Conservation (phyloP, 2,113 vertebrate genomes). For the Litocranius walleri region DNA sequence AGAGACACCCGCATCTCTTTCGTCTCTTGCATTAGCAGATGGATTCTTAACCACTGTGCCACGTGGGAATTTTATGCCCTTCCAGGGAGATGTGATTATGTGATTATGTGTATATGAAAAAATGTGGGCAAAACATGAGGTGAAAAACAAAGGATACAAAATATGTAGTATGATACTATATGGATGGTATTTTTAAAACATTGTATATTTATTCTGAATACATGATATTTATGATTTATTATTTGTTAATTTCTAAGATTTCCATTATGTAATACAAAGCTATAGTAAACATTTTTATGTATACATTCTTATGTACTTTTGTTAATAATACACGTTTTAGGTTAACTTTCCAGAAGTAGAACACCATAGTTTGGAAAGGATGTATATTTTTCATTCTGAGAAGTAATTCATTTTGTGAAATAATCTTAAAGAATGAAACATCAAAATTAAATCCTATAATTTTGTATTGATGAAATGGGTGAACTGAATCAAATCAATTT, state of each 20-base stretch:
- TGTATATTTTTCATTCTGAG: background rate
- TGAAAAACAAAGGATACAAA: background rate
- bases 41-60: background rate
- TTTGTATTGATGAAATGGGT: background rate
- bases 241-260: background rate
- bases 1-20: background rate
- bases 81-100: background rate
- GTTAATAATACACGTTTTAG: background rate
- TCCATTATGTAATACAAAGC: background rate
- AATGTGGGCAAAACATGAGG: background rate
- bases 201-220: background rate
- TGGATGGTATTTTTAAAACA: background rate
- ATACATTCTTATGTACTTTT: background rate
- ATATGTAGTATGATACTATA: background rate
- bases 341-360: background rate
- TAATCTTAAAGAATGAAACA: background rate
- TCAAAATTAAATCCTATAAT: background rate
- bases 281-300: background rate
- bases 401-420: background rate
- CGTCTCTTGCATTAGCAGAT: background rate
- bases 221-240: background rate
- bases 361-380: background rate
- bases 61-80: background rate
- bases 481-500: slow-evolving; percentile 27
- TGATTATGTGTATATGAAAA: background rate